phyloP scores from a whole-genome alignment of 2,113 vertebrate genomes.

The Monopterus albus region DNA sequence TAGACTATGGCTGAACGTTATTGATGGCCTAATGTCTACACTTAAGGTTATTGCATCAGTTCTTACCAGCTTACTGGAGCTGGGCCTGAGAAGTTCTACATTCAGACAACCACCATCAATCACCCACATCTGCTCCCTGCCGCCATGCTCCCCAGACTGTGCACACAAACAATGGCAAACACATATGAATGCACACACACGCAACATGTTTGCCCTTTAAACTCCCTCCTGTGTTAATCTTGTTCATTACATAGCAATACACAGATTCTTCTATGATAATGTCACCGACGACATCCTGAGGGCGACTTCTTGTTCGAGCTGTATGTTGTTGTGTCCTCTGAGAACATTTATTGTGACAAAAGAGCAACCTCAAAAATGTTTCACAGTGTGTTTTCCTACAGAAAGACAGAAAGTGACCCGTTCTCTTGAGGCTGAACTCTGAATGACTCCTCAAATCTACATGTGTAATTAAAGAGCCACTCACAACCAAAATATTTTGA shows the following conservation, averaged over 20 bases:
- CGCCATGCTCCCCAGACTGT: conserved; percentile 30
- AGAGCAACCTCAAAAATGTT: conserved; percentile 14
- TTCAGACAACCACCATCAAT: conserved; percentile 75
- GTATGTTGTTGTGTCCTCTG: conserved; percentile 20
- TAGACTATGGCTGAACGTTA: conserved; percentile 59
- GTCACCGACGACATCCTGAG: conserved; percentile 53
- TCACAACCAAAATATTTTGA: conserved; percentile 52
- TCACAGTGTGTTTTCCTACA: background rate
- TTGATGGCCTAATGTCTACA: conserved; percentile 72
- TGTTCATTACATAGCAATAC: conserved; percentile 51
- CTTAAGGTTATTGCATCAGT: conserved; percentile 80
- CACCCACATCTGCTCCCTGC: conserved; percentile 60
- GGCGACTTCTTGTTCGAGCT: conserved; percentile 25
- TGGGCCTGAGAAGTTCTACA: conserved; percentile 63
- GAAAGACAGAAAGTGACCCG: conserved; percentile 22
- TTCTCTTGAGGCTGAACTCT: conserved; percentile 57
- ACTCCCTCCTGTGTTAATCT: conserved; percentile 41
- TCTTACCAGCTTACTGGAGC: conserved; percentile 72
- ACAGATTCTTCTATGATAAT: conserved; percentile 60
- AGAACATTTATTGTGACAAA: conserved; percentile 33
- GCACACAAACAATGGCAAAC: conserved; percentile 26
- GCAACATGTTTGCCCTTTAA: conserved; percentile 63
- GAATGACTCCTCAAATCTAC: conserved; percentile 62
- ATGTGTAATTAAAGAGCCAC: conserved; percentile 64
- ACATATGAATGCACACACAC: conserved; percentile 10